Evolutionary conservation across 1,140 invertebrate species (phyloP), one percentile per base, ranked within the genome.

Genomic region (Tigriopus japonicus): DNA sequence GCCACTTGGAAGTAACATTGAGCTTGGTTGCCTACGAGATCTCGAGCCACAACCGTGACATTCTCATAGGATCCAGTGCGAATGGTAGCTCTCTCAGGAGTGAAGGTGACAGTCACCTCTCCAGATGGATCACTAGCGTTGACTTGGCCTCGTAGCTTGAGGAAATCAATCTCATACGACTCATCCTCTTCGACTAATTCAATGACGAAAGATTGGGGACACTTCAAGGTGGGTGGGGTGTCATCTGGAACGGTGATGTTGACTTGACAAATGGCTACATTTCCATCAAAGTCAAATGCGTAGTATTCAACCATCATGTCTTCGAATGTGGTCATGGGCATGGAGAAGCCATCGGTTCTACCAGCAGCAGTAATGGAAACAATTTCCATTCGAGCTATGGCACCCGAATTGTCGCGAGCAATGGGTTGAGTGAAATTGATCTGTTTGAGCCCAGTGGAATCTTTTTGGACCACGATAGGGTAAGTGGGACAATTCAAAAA

Each of bases 401-500:
- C 86, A 24, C 92, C 92, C 56, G 88, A 92, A 69, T 97, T 97
- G 67, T 97, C 92, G 52, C 82, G 79, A 24, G 92, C 91, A 0
- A 83, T 83, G 6, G 92, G 92, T 69, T 93, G 86, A 0, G 88
- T 87, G 66, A 91, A 94, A 68, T 91, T 90, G 0, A 93, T 86
- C 6, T 89, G 85, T 56, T 89, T 71, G 13, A 94, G 73, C 24
- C 87, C 87, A 66, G 88, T 85, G 0, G 82, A 72, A 67, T 90
- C 86, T 62, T 86, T 88, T 66, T 86, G 82, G 0, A 94, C 88
- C 14, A 90, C 75, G 62, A 96, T 85, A 5, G 91, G 87, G 69
- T 89, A 84, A 66, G 86, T 84, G 15, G 91, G 91, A 68, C 92
- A 96, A 65, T 95, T 95, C 71, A 90, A 84, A 78, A 96, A 97